Percentiles rank a stretch among this genome's conserved stretches.
Evolutionary conservation across 2,888 invertebrate genomes (phyloP).

Genomic region (Tribolium freemani): DNA sequence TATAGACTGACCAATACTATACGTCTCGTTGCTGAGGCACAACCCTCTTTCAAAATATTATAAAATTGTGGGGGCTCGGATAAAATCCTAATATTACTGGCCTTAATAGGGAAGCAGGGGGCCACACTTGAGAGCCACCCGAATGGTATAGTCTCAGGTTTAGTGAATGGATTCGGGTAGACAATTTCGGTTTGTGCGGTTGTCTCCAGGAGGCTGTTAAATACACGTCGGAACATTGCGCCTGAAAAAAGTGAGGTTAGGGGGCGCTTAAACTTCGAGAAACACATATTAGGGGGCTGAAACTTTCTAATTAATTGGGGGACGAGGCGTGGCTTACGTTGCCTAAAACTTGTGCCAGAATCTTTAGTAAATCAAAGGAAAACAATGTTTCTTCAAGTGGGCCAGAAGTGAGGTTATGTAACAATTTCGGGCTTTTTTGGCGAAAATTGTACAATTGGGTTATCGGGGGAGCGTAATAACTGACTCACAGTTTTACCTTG

Average conservation of each 20-base stretch:
- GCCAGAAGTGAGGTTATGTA: constrained; percentile 1
- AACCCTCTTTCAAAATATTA: constrained; percentile 77
- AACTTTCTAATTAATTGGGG: neutral
- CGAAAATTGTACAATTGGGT: too few relatives aligned
- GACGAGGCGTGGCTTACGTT: too few relatives aligned
- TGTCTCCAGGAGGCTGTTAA: constrained; percentile 62
- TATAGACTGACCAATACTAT: constrained; percentile 93
- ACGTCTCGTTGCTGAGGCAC: constrained; percentile 76
- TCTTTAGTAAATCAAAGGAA: neutral
- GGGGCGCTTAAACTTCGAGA: neutral
- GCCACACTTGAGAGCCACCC: constrained; percentile 74
- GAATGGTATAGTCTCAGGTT: constrained; percentile 60
- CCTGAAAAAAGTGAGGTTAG: constrained; percentile 17
- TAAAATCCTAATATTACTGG: constrained; percentile 80
- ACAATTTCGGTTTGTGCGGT: constrained; percentile 53
- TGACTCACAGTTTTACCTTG: neutral
- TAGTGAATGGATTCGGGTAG: constrained; percentile 61
- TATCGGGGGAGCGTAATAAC: too few relatives aligned
- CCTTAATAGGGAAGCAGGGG: constrained; percentile 79
- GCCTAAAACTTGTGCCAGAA: neutral
- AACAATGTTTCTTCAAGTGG: neutral
- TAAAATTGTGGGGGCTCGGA: constrained; percentile 85
- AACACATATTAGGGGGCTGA: neutral
- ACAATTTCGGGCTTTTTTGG: neutral
- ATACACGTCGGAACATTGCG: constrained; percentile 63